Evolutionary conservation across 1,140 invertebrate species (phyloP), one percentile per base, ranked within the genome.

Genomic region (Helicorthomorpha holstii): DNA sequence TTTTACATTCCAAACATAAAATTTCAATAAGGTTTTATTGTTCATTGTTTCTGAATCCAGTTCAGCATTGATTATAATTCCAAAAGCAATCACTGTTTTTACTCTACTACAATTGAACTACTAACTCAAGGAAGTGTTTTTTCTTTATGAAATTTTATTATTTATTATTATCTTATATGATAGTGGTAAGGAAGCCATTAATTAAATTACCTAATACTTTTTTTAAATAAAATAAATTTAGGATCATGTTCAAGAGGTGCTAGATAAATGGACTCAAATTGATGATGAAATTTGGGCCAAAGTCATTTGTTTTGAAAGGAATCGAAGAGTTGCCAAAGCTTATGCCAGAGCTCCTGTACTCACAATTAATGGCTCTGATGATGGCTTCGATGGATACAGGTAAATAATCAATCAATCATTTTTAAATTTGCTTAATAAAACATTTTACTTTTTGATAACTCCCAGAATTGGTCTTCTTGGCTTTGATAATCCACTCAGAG

Each of bases 231-330:
- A n/a, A n/a, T n/a, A n/a, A n/a, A n/a, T n/a, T n/a, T n/a, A 95
- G 90, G 89, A 94, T 71, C 91, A 95, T 71, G 90, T 95, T 69
- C 85, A 90, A 69, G 91, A 95, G 74, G 89, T 95, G 48, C 68
- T 94, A 52, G 80, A 89, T 68, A 94, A 94, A 76, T 93, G 91
- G 86, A 87, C 85, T 55, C 87, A 92, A 71, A 93, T 95, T 59
- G 91, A 95, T 62, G 91, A 95, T 64, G 90, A 94, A 70, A 95
- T 95, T 61, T 95, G 91, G 91, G 88, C 90, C 52, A 95, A 95
- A 77, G 87, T 94, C 42, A 93, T 95, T 61, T 87, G 93, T 48
- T 82, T 95, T 63, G 90, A 95, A 67, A 77, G 84, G 61, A 93
- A 92, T 66, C 72, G 87, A 58, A 76, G 90, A 53, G 87, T 95